Evolutionary conservation across 2,113 vertebrate species (phyloP), one percentile per base, ranked within the genome.

Genomic region (Chloropsis cyanopogon): DNA sequence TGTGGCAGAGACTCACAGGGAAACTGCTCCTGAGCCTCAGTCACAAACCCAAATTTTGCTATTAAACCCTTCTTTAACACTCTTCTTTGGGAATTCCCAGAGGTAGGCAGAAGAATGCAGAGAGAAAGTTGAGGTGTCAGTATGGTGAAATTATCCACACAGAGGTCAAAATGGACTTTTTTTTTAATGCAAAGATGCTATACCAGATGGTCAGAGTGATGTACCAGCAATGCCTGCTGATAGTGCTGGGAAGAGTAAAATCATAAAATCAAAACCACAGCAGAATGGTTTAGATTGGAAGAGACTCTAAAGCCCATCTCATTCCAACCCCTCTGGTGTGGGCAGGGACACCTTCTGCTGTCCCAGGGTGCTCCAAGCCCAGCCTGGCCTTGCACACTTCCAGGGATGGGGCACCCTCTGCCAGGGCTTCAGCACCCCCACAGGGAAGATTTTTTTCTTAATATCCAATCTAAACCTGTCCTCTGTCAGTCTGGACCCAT

Each of bases 11-110:
- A 46, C 22, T 41, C 8, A 12, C n/a, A 33, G 73, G 21, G 65
- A 57, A 73, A 20, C 31, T 49, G 16, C 6, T 92, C 4, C 2
- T 16, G 15, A 53, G 25, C 4, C 20, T 11, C 12, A 22, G 11
- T 70, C 37, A 29, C 25, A 89, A 73, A 4, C 8, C 22, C 18
- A n/a, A 21, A 17, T 47, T 70, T 49, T 39, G 7, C 60, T 61
- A 3, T 41, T 20, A 57, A 49, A 66, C 2, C 5, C 0, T 19
- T 9, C 8, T 46, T 59, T 12, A 41, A 12, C 19, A 4, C 33
- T 44, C 41, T 29, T 28, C 20, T 31, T 18, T 46, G 31, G 11
- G 1, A 0, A 0, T 69, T 7, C 4, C 14, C 35, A 64, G 63
- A 50, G 37, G 54, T 23, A 24, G 37, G 46, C 11, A 49, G 56